Base-by-base conservation (phyloP, 2,888 invertebrate species). In the Ormyrus thymus region DNA sequence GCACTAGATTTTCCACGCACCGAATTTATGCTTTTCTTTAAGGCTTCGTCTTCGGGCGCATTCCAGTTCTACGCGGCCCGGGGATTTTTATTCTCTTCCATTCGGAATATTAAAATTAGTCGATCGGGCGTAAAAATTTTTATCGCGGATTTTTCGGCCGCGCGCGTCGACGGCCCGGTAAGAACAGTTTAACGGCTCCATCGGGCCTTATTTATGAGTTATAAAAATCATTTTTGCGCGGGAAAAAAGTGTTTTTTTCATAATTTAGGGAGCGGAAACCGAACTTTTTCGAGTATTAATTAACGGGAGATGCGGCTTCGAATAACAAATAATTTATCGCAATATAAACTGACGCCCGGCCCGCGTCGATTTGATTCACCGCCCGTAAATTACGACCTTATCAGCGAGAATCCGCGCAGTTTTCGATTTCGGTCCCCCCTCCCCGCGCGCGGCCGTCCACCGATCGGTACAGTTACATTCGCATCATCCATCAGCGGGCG, bases 401-500 rank as follows among this genome's bases (percentile, higher is more conserved):
- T 29, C 29, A 3, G 4, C 29, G 29, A 29, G 4, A 29, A 29
- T 29, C 29, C 29, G 29, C 29, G 29, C 29, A 29, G 29, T 29
- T 29, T 29, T 29, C 29, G 29, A 29, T 29, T 29, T 29, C 29
- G 56, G 55, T 64, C 55, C 62, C 45, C n/a, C n/a, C 13, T 55
- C 55, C 45, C 8, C 51, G 29, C 7, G 13, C 59, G 13, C 7
- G 13, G 59, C 29, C 8, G 58, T 10, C 5, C 0, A 6, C 7
- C 6, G 7, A 29, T n/a, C 79, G 84, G 84, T 86, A 83, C 84
- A 85, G 87, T 88, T 89, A 87, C 48, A 73, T 89, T 89, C 87
- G 87, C 88, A 88, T 88, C 88, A 88, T 89, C 86, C 87, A 88
- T 89, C 89, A 89, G 88, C 77, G 80, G 71, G 53, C 68, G 65